Percentiles rank a stretch among this genome's conserved stretches.
Conservation (phyloP, 2,888 invertebrate species). For the Mythimna ferrago region DNA sequence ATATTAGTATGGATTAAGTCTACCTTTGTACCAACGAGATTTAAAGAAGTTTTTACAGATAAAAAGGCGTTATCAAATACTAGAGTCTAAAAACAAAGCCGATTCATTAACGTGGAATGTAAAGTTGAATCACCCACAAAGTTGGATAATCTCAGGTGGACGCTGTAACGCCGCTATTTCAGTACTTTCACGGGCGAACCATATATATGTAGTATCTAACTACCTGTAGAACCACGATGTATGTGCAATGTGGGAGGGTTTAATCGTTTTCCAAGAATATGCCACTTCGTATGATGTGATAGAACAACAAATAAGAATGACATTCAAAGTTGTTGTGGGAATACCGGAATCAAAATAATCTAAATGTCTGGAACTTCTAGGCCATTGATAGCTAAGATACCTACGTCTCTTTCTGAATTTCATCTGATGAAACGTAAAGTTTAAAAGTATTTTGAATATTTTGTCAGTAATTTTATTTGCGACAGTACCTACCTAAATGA, state of each 20-base stretch:
- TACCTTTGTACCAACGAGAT: no score
- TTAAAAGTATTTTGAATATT: not conserved
- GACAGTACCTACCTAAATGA: not conserved
- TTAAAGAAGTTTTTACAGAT: not conserved
- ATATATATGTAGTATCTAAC: constrained; percentile 26
- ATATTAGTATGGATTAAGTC: no score
- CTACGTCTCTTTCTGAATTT: not conserved
- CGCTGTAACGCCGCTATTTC: constrained; percentile 71
- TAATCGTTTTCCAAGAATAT: constrained; percentile 56
- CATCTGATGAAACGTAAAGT: constrained; percentile 8
- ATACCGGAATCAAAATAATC: constrained; percentile 9
- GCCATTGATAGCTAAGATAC: not conserved
- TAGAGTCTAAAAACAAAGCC: constrained; percentile 64
- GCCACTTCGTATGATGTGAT: constrained; percentile 47
- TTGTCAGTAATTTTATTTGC: not conserved
- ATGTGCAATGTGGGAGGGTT: constrained; percentile 44
- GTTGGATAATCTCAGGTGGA: constrained; percentile 75
- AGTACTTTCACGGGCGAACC: constrained; percentile 64
- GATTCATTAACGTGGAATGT: constrained; percentile 68
- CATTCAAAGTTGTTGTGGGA: constrained; percentile 24
- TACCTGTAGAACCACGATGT: constrained; percentile 17
- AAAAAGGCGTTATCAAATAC: constrained; percentile 29
- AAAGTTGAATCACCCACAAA: constrained; percentile 74
- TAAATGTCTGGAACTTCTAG: not conserved
- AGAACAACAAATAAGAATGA: constrained; percentile 20